Evolutionary conservation across 2,113 vertebrate genomes (phyloP).

Genomic region (Emydura subglobosa): DNA sequence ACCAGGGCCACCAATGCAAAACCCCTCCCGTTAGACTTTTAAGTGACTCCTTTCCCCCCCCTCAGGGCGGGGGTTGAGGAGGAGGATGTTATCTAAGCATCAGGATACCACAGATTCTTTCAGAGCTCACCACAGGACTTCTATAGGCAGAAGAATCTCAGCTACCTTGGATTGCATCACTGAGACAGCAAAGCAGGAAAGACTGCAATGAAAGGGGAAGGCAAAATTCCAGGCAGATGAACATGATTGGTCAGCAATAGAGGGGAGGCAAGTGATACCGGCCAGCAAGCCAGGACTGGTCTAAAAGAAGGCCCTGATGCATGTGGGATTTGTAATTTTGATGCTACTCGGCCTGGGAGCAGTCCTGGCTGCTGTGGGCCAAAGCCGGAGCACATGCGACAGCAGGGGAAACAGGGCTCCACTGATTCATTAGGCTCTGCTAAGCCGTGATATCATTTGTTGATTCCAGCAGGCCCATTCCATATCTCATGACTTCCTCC

Average conservation of each 20-base stretch:
- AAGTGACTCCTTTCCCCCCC: no score
- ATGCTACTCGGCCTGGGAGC: not conserved
- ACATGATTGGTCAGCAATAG: not conserved
- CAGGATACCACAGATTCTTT: not conserved
- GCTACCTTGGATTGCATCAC: not conserved
- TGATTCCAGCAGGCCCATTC: conserved; percentile 60
- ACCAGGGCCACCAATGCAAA: not conserved
- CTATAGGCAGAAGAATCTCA: not conserved
- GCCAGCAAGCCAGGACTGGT: not conserved
- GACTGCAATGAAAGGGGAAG: not conserved
- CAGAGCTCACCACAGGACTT: not conserved
- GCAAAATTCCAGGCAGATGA: not conserved
- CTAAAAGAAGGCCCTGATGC: not conserved
- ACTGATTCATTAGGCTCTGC: not conserved
- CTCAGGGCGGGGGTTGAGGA: no score
- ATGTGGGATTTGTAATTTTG: not conserved
- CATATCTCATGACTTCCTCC: conserved; percentile 69
- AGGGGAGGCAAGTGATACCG: not conserved
- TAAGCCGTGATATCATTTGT: conserved; percentile 74
- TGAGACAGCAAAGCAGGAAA: not conserved
- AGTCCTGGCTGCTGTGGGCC: not conserved
- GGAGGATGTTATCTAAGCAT: not conserved
- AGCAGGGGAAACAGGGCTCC: not conserved
- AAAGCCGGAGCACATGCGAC: not conserved
- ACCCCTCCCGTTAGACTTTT: not conserved